Base-by-base conservation (phyloP, 2,888 invertebrate genomes). In the Hypercompe scribonia region DNA sequence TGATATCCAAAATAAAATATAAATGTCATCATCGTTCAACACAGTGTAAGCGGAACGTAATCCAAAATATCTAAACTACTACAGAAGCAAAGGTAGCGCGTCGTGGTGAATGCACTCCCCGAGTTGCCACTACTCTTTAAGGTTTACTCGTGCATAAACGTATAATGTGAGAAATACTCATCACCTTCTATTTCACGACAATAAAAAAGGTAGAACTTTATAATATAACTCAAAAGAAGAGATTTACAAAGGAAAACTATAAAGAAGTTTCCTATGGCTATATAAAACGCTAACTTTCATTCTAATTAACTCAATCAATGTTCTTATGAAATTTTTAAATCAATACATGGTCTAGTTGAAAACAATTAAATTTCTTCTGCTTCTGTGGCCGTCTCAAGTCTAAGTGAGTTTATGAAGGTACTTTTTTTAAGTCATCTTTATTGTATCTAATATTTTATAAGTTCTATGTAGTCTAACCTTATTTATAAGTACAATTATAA, bases 71-170 rank as follows among this genome's bases (percentile, higher is more conserved):
- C 58, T 31, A 81, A 79, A 81, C 75, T 65, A 65, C 68, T 74
- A 64, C 71, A 76, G 72, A 67, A 78, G 75, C 83, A 84, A 84
- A 81, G 83, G 28, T 84, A 81, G 83, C 36, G 58, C 68, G 36
- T 18, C 86, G 85, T 90, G 86, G 88, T 88, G 87, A 90, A 90
- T 89, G 90, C 88, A 88, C 87, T 74, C 58, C 63, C 64, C 42
- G 72, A 15, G 54, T 65, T 88, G 90, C 88, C 74, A 84, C 71
- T 89, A 90, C 88, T 80, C 63, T 72, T 65, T 36, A 5, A 46
- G n/a, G 34, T 33, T 28, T 33, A 68, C 31, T 46, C 42, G 61
- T 54, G 42, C 0, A 24, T 24, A 42, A 18, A 61, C 58, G 10
- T 8, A 71, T 33, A 28, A n/a, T 33, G 21, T 61, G 65, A 65